Evolutionary conservation across 2,113 vertebrate genomes (phyloP).

Genomic region (human): DNA sequence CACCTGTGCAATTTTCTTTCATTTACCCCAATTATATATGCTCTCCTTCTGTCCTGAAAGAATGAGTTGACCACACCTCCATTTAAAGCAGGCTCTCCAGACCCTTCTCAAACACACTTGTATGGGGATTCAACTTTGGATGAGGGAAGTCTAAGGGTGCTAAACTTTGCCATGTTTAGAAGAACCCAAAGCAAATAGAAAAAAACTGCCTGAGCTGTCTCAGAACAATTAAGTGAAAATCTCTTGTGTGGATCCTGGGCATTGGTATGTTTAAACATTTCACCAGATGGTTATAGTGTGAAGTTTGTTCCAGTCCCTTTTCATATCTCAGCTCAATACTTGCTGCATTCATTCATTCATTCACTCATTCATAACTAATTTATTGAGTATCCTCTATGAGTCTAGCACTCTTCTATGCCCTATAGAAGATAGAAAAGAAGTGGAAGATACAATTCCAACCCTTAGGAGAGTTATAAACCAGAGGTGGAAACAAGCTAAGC

Average conservation of each 20-base stretch:
- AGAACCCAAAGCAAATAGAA: not conserved
- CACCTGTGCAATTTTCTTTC: not conserved
- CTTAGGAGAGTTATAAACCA: not conserved
- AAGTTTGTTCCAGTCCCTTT: not conserved
- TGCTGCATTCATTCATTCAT: not conserved
- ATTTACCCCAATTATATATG: not conserved
- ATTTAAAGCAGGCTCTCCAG: not conserved
- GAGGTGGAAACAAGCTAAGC: not conserved
- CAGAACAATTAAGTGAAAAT: not conserved
- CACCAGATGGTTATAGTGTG: not conserved
- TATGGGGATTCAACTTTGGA: not conserved
- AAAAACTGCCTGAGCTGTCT: not conserved
- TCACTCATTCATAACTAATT: not conserved
- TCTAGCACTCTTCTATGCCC: not conserved
- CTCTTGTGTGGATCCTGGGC: not conserved
- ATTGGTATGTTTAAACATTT: not conserved
- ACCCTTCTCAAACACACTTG: not conserved
- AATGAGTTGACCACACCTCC: not conserved
- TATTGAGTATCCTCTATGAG: not conserved
- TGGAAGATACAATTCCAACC: not conserved
- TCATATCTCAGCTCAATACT: not conserved
- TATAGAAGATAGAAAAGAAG: not conserved
- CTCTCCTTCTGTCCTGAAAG: not conserved
- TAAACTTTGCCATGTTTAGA: not conserved
- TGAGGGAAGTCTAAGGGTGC: not conserved